Base-by-base conservation (phyloP, 2,888 invertebrate species). In the Cephus spinipes region DNA sequence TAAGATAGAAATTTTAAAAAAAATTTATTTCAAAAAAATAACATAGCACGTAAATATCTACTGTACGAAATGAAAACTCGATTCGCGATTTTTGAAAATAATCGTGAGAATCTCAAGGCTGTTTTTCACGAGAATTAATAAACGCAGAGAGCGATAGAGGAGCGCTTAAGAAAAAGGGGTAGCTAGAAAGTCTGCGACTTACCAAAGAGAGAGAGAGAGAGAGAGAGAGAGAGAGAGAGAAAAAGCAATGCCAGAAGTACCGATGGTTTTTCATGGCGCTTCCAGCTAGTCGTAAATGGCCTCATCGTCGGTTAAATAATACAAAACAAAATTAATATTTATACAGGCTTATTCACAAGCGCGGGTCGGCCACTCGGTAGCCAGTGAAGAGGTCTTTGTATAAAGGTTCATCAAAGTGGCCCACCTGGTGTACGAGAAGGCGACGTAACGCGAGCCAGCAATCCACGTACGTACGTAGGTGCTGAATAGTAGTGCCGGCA, bases 221-320 rank as follows among this genome's bases (percentile, higher is more conserved):
- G n/a, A n/a, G n/a, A n/a, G 33, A 15, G 75, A 55, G 12, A 76
- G n/a, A 31, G 4, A 31, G 69, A 74, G 71, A 36, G 73, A 76
- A 71, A 79, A 76, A 77, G 74, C 69, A 69, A 78, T 23, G 55
- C 55, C 23, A 55, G 55, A 55, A 55, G 55, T 55, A 55, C 76
- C 75, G 68, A 80, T 79, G 82, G 76, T 82, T 84, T 87, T 88
- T 86, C 84, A 89, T 86, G 87, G 84, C 83, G 83, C 85, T 89
- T 87, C 87, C 84, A 89, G 85, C 85, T 83, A 87, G 83, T 88
- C 87, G 87, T 87, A 87, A 88, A 88, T 84, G 82, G 82, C 83
- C 79, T 82, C 84, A 85, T 85, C 84, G 81, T 75, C 74, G 79
- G 83, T 82, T 83, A 83, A 83, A 86, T 83, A 83, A 83, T 80